phyloP scores from a whole-genome alignment of 2,797 vertebrate species.

The Scolopax rusticola region DNA sequence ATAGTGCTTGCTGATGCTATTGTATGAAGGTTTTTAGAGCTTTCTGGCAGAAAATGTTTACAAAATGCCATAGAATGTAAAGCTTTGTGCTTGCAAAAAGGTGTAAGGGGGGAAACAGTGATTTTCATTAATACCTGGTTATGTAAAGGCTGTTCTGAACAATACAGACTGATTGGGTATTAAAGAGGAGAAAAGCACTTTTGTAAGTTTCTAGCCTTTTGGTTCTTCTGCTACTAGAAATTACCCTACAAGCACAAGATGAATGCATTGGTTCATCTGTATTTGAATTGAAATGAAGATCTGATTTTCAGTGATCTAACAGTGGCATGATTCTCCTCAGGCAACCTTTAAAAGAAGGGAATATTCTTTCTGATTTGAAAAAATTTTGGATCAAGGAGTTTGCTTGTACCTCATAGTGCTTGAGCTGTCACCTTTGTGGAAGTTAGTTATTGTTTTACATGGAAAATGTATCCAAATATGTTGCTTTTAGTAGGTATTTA shows the following conservation, averaged over 20 bases:
- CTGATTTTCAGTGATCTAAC: constrained; percentile 40
- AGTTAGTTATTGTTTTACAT: background rate
- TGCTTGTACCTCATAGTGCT: background rate
- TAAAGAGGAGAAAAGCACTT: background rate
- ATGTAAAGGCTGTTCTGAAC: background rate
- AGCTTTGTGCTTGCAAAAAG: constrained; percentile 19
- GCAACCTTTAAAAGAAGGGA: constrained; percentile 20
- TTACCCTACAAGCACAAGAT: constrained; percentile 44
- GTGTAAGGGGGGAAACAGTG: background rate
- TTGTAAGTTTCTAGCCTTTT: constrained; percentile 38
- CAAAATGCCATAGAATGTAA: constrained; percentile 12
- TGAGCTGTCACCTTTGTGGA: background rate
- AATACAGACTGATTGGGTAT: background rate
- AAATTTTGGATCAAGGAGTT: background rate
- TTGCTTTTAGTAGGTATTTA: background rate
- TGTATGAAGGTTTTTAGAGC: constrained; percentile 11
- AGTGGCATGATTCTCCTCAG: constrained; percentile 46
- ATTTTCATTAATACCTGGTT: constrained; percentile 9
- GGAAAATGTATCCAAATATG: background rate
- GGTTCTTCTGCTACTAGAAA: background rate
- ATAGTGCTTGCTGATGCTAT: constrained; percentile 6
- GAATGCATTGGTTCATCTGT: constrained; percentile 33
- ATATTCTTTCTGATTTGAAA: constrained; percentile 2
- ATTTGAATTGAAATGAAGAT: constrained; percentile 64
- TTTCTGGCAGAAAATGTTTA: constrained; percentile 29